A percentile compares a stretch with the other conserved stretches of the same genome.
phyloP scores from a whole-genome alignment of 2,113 vertebrate species.

The Phainopepla nitens region DNA sequence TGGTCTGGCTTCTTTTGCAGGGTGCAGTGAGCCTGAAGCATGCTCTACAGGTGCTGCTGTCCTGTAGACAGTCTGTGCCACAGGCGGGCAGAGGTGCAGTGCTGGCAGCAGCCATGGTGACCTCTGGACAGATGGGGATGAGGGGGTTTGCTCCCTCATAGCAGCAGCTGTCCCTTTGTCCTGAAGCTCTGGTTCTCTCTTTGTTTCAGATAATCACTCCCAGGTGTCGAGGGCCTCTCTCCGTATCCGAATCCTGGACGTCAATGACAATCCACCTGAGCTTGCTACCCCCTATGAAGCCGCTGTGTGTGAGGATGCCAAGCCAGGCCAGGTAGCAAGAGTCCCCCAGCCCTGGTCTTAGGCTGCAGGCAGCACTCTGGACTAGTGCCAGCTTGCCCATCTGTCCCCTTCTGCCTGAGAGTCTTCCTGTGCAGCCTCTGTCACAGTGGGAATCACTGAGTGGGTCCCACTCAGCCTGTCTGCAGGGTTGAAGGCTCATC shows the following conservation, averaged over 20 bases:
- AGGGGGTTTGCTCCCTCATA: not conserved
- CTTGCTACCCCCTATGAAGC: constrained; percentile 92
- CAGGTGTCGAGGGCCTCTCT: constrained; percentile 84
- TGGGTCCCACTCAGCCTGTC: not conserved
- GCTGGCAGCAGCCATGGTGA: not conserved
- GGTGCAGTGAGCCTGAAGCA: not conserved
- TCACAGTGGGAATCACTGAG: not conserved
- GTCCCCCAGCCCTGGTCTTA: not conserved
- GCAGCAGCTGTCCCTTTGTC: not conserved
- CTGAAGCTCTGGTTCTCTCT: not conserved
- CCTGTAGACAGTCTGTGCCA: not conserved
- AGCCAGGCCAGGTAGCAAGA: constrained; percentile 87
- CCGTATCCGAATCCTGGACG: constrained; percentile 93
- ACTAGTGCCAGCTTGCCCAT: not conserved
- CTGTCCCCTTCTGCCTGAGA: not conserved
- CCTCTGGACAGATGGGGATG: not conserved
- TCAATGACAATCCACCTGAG: constrained; percentile 96
- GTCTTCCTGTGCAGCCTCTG: not conserved
- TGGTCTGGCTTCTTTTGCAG: not conserved
- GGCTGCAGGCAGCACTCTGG: not conserved
- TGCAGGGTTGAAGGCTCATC: not conserved
- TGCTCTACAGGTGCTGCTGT: not conserved
- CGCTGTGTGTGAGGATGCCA: constrained; percentile 91
- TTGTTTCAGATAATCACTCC: constrained; percentile 83
- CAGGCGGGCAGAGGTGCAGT: rapidly evolving